phyloP scores from a whole-genome alignment of 2,113 vertebrate genomes.

The Nannospalax galili region DNA sequence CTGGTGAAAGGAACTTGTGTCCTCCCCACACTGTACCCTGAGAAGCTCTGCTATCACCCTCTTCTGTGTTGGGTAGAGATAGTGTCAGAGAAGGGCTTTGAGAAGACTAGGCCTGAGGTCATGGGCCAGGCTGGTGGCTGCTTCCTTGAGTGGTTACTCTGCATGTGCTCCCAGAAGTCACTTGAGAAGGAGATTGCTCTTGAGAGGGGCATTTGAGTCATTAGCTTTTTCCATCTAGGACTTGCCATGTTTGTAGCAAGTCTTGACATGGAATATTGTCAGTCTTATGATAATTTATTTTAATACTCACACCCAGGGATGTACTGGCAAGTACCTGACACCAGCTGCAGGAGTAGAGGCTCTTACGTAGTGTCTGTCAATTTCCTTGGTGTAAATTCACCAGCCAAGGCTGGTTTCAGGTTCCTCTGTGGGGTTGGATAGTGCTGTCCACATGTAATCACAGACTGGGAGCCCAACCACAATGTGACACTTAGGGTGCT shows the following conservation, averaged over 20 bases:
- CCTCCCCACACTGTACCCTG: not conserved
- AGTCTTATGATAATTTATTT: not conserved
- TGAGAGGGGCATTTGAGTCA: not conserved
- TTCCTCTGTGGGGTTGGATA: too few relatives aligned
- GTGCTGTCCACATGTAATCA: not conserved
- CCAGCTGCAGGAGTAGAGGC: not conserved
- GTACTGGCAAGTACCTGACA: not conserved
- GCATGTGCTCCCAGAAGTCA: fast-evolving
- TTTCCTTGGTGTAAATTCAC: not conserved
- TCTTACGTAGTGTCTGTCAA: not conserved
- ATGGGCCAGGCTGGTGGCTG: not conserved
- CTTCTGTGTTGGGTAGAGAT: not conserved
- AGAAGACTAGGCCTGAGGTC: not conserved
- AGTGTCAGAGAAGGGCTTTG: too few relatives aligned
- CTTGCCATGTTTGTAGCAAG: not conserved
- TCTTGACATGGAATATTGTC: not conserved
- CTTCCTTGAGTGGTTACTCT: not conserved
- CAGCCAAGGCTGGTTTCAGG: not conserved
- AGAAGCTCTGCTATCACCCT: not conserved
- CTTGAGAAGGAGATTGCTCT: not conserved
- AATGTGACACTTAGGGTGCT: fast-evolving
- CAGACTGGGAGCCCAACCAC: too few relatives aligned
- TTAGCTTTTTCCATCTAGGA: not conserved
- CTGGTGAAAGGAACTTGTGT: not conserved
- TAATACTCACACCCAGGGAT: not conserved